phyloP scores from a whole-genome alignment of 2,888 invertebrate species.

The Cerceris rybyensis region DNA sequence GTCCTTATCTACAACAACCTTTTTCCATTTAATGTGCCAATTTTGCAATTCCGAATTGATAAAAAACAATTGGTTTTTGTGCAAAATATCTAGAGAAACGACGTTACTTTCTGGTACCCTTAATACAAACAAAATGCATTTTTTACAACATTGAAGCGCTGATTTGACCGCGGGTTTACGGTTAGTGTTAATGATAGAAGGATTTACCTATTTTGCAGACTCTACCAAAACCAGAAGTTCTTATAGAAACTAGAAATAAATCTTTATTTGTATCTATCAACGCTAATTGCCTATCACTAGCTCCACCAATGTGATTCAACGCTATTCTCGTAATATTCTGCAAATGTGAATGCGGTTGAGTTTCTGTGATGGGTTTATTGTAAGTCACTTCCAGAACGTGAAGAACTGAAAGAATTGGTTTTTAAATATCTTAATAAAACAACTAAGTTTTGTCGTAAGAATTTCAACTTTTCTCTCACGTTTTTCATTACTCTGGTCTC shows the following conservation, averaged over 20 bases:
- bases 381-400: conserved; percentile 93
- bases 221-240: conserved; percentile 81
- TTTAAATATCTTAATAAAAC: too few species aligned
- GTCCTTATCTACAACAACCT: too few species aligned
- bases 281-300: conserved; percentile 91
- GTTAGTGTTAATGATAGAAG: too few species aligned
- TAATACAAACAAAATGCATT: too few species aligned
- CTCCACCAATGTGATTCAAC: conserved; percentile 92
- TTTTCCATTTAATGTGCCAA: too few species aligned
- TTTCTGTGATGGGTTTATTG: conserved; percentile 89
- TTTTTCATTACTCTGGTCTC: conserved; percentile 93
- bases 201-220: conserved; percentile 78
- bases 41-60: too few species aligned
- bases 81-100: too few species aligned
- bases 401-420: conserved; percentile 84
- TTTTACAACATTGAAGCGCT: too few species aligned
- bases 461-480: conserved; percentile 81
- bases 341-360: conserved; percentile 89
- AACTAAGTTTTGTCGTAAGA: neutral
- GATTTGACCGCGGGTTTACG: too few species aligned
- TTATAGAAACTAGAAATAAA: conserved; percentile 90
- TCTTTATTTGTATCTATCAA: conserved; percentile 95
- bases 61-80: too few species aligned
- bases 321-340: conserved; percentile 91
- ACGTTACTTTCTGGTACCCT: too few species aligned